Base-by-base conservation (phyloP, 2,797 vertebrate genomes). In the Myotis pilosus region DNA sequence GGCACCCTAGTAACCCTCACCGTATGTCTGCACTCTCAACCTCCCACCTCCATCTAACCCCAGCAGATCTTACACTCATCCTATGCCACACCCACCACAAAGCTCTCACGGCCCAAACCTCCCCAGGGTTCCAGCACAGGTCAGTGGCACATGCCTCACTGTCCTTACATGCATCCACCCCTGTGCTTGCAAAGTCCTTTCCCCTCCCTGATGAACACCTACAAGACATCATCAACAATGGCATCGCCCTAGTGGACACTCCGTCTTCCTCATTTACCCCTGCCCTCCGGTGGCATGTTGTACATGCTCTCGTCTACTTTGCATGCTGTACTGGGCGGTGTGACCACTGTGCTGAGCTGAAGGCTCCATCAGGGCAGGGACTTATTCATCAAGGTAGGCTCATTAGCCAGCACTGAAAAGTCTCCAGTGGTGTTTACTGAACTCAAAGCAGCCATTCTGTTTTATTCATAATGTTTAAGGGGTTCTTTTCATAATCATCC, bases 401-500 rank as follows among this genome's bases (percentile, higher is more conserved):
- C 41, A 19, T 8, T 93, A 44, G 25, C 12, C 12, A 66, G 36
- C 68, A 47, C 44, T 28, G 6, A 87, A 82, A 86, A 71, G 36
- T 69, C 33, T 72, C 33, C 0, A 51, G 30, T 78, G 69, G 20
- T 41, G 19, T 87, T 53, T 30, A 68, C 23, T 17, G 38, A 83
- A 83, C 57, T 68, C n/a, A 7, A 23, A 66, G 47, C 38, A 53
- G 20, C 17, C 17, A n/a, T 23, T 81, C 51, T 51, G 11, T 44
- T 53, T 88, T 25, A 74, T 86, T 66, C 15, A 1, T 38, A 49
- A 85, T 23, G 3, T 72, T 51, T 71, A 68, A 41, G 11, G 28
- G 25, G n/a, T 69, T 25, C 53, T 89, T 95, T 87, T 80, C 82
- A 71, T 36, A 80, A 53, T 30, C 69, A 15, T 66, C 64, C 66